Base-by-base conservation (phyloP, 2,797 vertebrate genomes). In the Fratercula arctica region DNA sequence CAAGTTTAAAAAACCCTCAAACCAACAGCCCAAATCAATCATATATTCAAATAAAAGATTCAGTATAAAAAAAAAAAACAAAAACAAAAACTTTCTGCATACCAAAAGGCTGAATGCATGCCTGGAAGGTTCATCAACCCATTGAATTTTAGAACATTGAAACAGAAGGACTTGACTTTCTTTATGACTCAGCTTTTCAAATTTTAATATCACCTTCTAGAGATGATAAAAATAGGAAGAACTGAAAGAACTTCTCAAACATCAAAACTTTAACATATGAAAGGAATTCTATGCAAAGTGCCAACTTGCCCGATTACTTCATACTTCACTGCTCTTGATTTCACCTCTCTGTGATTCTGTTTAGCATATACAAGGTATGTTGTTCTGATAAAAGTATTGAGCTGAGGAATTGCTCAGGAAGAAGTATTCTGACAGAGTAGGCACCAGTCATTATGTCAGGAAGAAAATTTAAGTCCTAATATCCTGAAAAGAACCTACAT, bases 141-240 rank as follows among this genome's bases (percentile, higher is more conserved):
- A 29, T 15, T 84, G 46, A 31, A 29, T 76, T 93, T 79, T 21
- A 50, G 37, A 70, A 29, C 10, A 29, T 4, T 69, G 33, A 56
- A 66, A 50, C 24, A 82, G 73, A 76, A 93, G 16, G 29, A 11
- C 26, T 72, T 94, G 16, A 39, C 45, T 87, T 79, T 10, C 39
- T 64, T 87, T 80, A 60, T 88, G 87, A 95, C 59, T 94, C 66
- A 83, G 45, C 53, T 91, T 93, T 90, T 90, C 56, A 81, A 12
- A 20, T 70, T 95, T 54, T 10, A 70, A 41, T 54, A 80, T 92
- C 16, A 72, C 31, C 57, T 74, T 69, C 33, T 41, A 41, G 61
- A 87, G 19, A 13, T 10, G 10, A 7, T 1, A 12, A 80, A 82
- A 82, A 2, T 19, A 60, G 8, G 11, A 86, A 73, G 29, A 88